phyloP scores from a whole-genome alignment of 2,797 vertebrate genomes.

The Acridotheres tristis region DNA sequence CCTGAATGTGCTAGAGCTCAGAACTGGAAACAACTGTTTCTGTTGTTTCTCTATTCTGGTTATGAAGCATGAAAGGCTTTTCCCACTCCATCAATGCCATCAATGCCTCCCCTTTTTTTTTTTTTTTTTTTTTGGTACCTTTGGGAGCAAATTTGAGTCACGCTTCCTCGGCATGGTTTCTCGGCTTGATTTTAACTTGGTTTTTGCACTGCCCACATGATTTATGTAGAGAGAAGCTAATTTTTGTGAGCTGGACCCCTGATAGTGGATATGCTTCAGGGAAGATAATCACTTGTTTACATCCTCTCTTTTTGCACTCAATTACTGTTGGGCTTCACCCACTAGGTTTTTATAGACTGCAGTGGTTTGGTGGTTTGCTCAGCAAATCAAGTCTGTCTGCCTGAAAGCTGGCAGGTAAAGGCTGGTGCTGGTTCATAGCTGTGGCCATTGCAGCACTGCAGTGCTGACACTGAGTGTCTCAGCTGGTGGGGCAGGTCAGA shows the following conservation, averaged over 20 bases:
- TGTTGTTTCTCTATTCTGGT: neutral
- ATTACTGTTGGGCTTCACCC: neutral
- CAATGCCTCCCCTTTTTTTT: neutral
- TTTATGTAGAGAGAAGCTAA: neutral
- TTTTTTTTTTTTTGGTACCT: neutral
- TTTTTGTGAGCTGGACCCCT: neutral
- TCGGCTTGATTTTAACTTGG: neutral
- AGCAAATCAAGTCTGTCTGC: neutral
- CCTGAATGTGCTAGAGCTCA: neutral
- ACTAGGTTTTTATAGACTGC: neutral
- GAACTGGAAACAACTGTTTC: neutral
- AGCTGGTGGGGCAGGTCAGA: neutral
- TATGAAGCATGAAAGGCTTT: neutral
- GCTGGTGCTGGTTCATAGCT: neutral
- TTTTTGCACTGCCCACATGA: neutral
- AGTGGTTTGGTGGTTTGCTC: neutral
- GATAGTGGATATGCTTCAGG: neutral
- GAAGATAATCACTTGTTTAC: neutral
- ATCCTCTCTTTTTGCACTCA: neutral
- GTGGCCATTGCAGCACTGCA: neutral
- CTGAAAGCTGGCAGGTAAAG: neutral
- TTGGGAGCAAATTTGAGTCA: neutral
- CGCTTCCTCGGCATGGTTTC: neutral
- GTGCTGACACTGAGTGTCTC: neutral
- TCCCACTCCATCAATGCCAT: neutral